Conservation (phyloP, 2,888 invertebrate species). For the Diplolepis rosae region DNA sequence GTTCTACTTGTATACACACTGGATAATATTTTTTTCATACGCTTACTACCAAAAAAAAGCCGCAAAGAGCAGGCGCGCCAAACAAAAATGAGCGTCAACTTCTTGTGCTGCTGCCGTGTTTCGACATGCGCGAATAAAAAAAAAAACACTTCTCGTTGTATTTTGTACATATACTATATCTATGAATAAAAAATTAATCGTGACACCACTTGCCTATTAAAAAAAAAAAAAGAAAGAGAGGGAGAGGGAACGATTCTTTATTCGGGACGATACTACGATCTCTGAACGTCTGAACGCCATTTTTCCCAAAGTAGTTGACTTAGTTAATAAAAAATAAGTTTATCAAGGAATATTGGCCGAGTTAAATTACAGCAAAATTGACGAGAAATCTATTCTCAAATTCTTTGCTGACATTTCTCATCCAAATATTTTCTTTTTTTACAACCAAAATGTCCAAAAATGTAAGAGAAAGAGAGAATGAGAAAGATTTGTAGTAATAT, state of each 20-base stretch:
- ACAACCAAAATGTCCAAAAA: conserved; percentile 37
- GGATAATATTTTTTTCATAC: conserved; percentile 15
- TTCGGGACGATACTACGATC: conserved; percentile 27
- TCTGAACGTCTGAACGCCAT: background rate
- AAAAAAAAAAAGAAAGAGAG: conserved; percentile 35
- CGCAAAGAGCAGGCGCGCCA: conserved; percentile 73
- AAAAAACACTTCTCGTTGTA: conserved; percentile 46
- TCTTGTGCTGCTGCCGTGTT: conserved; percentile 77
- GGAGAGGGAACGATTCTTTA: conserved; percentile 34
- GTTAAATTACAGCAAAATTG: background rate
- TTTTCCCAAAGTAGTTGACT: conserved; percentile 19
- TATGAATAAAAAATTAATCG: conserved; percentile 10
- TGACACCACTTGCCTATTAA: conserved; percentile 23
- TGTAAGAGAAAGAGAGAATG: conserved; percentile 49
- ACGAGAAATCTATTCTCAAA: background rate
- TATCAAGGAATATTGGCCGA: too few relatives aligned
- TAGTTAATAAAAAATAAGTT: background rate
- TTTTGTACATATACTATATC: conserved; percentile 44
- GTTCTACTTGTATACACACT: conserved; percentile 20
- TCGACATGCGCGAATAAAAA: conserved; percentile 40
- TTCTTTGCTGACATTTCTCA: conserved; percentile 4
- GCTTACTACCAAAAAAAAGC: conserved; percentile 16
- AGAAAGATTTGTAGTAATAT: conserved; percentile 40
- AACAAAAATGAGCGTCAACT: conserved; percentile 93
- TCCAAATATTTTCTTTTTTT: too few relatives aligned